These are phyloP conservation scores for Mormyrus lacerda DNA, from an alignment of 2,113 vertebrate species.

Conservation along the genomic window DNA sequence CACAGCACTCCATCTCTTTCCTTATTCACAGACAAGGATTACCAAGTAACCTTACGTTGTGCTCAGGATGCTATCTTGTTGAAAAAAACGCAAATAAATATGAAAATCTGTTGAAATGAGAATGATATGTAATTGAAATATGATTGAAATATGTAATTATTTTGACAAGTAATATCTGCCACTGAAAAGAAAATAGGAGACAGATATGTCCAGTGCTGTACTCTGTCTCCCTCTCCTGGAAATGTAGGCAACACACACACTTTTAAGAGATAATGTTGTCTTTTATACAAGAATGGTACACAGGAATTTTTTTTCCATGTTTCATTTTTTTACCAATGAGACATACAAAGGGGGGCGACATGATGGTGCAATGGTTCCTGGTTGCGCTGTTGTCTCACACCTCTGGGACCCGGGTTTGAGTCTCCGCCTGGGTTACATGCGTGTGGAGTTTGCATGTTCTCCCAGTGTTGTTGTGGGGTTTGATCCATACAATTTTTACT, in stretches of 20 bases:
- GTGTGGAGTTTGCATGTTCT: too few species aligned
- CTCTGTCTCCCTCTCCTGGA: slow-evolving; percentile 55
- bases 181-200: slow-evolving; percentile 50
- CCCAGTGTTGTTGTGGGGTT: too few species aligned
- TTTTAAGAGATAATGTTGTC: not conserved
- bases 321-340: not conserved
- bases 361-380: too few species aligned
- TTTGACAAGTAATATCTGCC: not conserved
- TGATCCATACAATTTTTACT: not conserved
- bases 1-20: not conserved
- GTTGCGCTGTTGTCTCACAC: too few species aligned
- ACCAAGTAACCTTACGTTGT: not conserved
- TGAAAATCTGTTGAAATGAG: too few species aligned
- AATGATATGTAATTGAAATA: not conserved
- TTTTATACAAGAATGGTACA: not conserved
- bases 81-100: not conserved
- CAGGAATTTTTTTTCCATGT: not conserved
- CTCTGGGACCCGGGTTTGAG: too few species aligned
- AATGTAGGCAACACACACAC: slow-evolving; percentile 29
- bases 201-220: slow-evolving; percentile 35
- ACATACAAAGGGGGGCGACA: too few species aligned
- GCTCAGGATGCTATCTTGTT: not conserved
- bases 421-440: too few species aligned
- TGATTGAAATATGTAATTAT: not conserved
- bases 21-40: not conserved